These are phyloP conservation scores for Cygnus atratus DNA, from an alignment of 2,113 vertebrate genomes.

Conservation along the genomic window DNA sequence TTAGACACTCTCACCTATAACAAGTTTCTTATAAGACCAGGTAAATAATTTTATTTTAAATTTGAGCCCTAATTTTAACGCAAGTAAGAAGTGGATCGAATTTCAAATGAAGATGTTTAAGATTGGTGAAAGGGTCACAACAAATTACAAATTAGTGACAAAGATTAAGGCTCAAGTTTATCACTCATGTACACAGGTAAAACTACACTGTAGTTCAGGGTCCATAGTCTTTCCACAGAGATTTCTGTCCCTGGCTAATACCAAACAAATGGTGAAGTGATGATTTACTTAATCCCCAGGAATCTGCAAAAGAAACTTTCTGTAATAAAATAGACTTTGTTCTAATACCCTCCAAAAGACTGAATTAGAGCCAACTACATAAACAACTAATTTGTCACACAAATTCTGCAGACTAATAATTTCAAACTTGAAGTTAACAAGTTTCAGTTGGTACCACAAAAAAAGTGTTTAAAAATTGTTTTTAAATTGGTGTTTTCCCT, in stretches of 20 bases:
- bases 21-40: neutral
- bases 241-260: neutral
- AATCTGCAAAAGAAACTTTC: neutral
- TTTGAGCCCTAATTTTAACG: neutral
- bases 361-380: neutral
- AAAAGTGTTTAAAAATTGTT: fast-evolving
- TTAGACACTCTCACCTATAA: neutral
- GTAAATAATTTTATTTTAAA: neutral
- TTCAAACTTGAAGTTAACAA: neutral
- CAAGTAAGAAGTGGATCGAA: fast-evolving
- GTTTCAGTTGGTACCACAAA: neutral
- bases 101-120: neutral
- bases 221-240: fast-evolving
- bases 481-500: fast-evolving
- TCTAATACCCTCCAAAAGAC: neutral
- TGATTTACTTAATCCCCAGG: neutral
- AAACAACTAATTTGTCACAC: fast-evolving
- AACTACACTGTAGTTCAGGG: fast-evolving
- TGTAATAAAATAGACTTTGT: neutral
- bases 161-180: neutral
- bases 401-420: fast-evolving
- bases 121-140: neutral
- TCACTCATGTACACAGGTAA: too few species aligned
- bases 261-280: neutral
- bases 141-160: too few species aligned